Base-by-base conservation (phyloP, 2,113 vertebrate species). In the Brachyhypopomus occidentalis region DNA sequence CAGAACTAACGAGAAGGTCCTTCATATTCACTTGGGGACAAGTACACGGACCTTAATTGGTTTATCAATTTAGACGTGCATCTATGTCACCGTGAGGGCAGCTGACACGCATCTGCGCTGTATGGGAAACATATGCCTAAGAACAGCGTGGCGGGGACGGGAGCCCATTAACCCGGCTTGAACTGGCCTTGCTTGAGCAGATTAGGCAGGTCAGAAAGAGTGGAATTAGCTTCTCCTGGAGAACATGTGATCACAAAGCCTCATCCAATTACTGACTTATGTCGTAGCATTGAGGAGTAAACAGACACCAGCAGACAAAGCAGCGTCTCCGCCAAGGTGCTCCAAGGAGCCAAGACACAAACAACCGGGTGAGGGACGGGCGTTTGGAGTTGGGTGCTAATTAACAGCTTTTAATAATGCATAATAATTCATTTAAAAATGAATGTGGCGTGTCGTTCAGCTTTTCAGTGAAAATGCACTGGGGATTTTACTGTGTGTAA, bases 201-300 rank as follows among this genome's bases (percentile, higher is more conserved):
- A 91, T 92, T 89, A 79, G 82, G 83, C 83, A 83, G 81, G 83
- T 90, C 88, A 88, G 86, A 88, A 88, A 89, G 90, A 90, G 85
- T 89, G 87, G 87, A 87, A 91, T 91, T 88, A 89, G 86, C 90
- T 89, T 89, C 88, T 87, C 84, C 73, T 91, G 87, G 77, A 83
- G 84, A 92, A 89, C 89, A 91, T 91, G 87, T 90, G 87, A 87
- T 90, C 84, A 70, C 84, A 89, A 87, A 90, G 87, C 87, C 80
- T 90, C 84, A 91, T 90, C 90, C 90, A 88, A 89, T 91, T 89
- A 90, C 58, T 5, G 41, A 82, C 88, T 88, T 91, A 88, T 85
- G 83, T 88, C 79, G 75, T 67, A 85, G 76, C 88, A 91, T 91
- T 87, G 86, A 84, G 72, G 84, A 63, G 76, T 76, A 85, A 85